A percentile compares a stretch with the other conserved stretches of the same genome.
Conservation (phyloP, 2,113 vertebrate species). For the Dromiciops gliroides region DNA sequence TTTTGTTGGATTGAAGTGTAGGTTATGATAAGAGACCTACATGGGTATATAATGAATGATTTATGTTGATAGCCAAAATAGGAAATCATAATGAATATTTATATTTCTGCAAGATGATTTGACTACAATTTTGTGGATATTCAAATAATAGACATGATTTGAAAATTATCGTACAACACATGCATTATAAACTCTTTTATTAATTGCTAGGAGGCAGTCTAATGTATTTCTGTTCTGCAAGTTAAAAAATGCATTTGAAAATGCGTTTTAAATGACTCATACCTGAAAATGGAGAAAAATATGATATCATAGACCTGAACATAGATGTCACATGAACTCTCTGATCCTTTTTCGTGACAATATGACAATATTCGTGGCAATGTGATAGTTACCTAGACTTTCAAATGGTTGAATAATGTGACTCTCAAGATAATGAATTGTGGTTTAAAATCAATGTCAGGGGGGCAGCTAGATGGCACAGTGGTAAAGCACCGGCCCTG, state of each 20-base stretch:
- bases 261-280: not conserved
- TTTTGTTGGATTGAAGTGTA: conserved; percentile 45
- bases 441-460: too few species aligned
- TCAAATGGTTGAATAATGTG: not conserved
- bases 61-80: conserved; percentile 53
- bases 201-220: not conserved
- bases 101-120: conserved; percentile 16
- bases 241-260: not conserved
- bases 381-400: not conserved
- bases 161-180: conserved; percentile 12
- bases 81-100: conserved; percentile 49
- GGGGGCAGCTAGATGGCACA: too few species aligned
- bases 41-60: conserved; percentile 42
- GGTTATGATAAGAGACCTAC: conserved; percentile 52
- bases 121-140: conserved; percentile 10
- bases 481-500: too few species aligned
- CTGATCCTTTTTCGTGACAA: not conserved
- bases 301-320: not conserved
- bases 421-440: not conserved
- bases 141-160: conserved; percentile 35
- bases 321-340: not conserved
- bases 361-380: not conserved
- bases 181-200: not conserved
- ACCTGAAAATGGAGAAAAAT: not conserved
- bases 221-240: not conserved